phyloP scores from a whole-genome alignment of 2,888 invertebrate genomes.

The Auanema sp. region DNA sequence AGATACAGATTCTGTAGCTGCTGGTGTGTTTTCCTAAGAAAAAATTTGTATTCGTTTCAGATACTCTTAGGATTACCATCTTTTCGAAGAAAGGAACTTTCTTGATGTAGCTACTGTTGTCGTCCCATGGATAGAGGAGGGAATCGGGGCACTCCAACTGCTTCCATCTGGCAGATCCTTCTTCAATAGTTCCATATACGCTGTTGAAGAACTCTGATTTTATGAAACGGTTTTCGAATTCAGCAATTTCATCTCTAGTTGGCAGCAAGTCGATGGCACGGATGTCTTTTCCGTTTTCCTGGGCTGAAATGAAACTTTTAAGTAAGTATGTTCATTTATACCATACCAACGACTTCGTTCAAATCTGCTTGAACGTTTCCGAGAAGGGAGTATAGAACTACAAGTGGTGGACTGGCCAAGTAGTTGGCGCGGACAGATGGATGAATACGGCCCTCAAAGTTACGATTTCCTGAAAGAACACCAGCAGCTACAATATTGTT shows the following conservation, averaged over 20 bases:
- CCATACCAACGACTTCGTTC: conserved; percentile 67
- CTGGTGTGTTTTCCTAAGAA: background rate
- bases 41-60: too few species aligned
- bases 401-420: conserved; percentile 91
- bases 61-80: too few species aligned
- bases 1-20: background rate
- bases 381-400: conserved; percentile 95
- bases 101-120: conserved; percentile 89
- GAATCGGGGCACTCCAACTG: conserved; percentile 76
- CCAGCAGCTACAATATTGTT: conserved; percentile 92
- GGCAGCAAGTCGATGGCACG: conserved; percentile 95
- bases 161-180: conserved; percentile 85
- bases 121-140: conserved; percentile 88
- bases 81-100: conserved; percentile 90
- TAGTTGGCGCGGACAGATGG: conserved; percentile 93
- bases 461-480: conserved; percentile 92
- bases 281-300: conserved; percentile 37
- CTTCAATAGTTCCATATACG: conserved; percentile 67
- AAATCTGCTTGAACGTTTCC: conserved; percentile 94
- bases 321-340: background rate
- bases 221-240: conserved; percentile 82
- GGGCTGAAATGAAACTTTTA: background rate
- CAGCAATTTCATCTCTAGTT: conserved; percentile 78
- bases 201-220: conserved; percentile 91
- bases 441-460: conserved; percentile 97